Base-by-base conservation (phyloP, 2,888 invertebrate genomes). In the Sphaerophoria taeniata region DNA sequence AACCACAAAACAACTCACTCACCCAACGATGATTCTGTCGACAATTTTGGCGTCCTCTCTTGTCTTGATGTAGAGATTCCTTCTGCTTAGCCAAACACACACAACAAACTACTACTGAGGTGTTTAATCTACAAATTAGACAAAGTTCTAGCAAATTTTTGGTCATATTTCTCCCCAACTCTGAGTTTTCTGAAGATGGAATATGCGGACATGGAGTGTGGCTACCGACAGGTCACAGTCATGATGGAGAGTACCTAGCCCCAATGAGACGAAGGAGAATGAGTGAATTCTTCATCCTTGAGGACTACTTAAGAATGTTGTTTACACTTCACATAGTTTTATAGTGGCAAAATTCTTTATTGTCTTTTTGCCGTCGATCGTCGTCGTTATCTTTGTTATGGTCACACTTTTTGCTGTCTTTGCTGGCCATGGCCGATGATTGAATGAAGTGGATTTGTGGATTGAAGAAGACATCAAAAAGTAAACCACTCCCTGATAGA, bases 121-220 rank as follows among this genome's bases (percentile, higher is more conserved):
- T 85, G 84, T 85, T 85, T 85, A 85, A 85, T 85, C 84, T 85
- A 85, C 81, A 85, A 85, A 85, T 85, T 85, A 80, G 81, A 85
- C 84, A 85, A 81, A 85, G 76, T 85, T 76, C 81, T 69, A 76
- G 84, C 72, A 85, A 85, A 85, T 85, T 80, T 85, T 85, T 85
- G 84, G 72, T 72, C 80, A 85, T 85, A 76, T 76, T 71, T 81
- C 76, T 47, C 81, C 67, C 61, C 53, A 14, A 7, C 12, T 12
- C n/a, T 55, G n/a, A 6, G 9, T 53, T 9, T n/a, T 7, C 4
- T 47, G 34, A 34, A 56, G 12, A 51, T 14, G 45, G 0, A 24
- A 24, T 24, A 24, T 24, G 24, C 24, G 2, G 24, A 24, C 24
- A 24, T 24, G 56, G 33, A 12, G 49, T 77, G 73, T 43, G 69